Percentiles rank a stretch among this genome's conserved stretches.
Conservation (phyloP, 2,113 vertebrate species). For the Vireo altiloquus region DNA sequence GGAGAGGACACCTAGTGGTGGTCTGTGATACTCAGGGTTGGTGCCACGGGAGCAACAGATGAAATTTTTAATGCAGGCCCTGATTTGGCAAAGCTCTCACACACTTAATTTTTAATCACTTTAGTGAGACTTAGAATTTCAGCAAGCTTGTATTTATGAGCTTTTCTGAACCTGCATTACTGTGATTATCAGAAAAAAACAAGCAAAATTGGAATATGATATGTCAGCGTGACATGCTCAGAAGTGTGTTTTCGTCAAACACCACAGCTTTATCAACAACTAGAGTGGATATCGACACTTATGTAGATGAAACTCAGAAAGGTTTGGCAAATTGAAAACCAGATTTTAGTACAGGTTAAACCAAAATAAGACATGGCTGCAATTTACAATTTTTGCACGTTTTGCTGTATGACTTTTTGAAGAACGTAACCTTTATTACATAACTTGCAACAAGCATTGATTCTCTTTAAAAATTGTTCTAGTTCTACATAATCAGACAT, state of each 20-base stretch:
- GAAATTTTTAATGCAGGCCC: background rate
- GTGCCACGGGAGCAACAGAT: background rate
- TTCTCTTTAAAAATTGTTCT: background rate
- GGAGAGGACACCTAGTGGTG: conserved; percentile 68
- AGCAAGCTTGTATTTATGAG: background rate
- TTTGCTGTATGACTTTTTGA: background rate
- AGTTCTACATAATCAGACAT: background rate
- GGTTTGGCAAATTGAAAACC: background rate
- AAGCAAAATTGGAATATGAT: background rate
- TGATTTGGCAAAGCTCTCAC: background rate
- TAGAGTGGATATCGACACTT: background rate
- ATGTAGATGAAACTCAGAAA: background rate
- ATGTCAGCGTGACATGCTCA: fast-evolving
- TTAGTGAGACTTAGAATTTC: background rate
- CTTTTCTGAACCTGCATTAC: background rate
- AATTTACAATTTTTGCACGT: background rate
- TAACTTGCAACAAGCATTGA: background rate
- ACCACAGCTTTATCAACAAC: background rate
- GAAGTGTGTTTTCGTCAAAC: background rate
- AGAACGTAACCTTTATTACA: background rate
- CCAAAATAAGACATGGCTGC: background rate
- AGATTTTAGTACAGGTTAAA: background rate
- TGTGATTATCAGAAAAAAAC: background rate
- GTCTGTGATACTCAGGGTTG: background rate
- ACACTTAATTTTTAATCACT: background rate